phyloP scores from a whole-genome alignment of 2,797 vertebrate species.

The Fratercula arctica region DNA sequence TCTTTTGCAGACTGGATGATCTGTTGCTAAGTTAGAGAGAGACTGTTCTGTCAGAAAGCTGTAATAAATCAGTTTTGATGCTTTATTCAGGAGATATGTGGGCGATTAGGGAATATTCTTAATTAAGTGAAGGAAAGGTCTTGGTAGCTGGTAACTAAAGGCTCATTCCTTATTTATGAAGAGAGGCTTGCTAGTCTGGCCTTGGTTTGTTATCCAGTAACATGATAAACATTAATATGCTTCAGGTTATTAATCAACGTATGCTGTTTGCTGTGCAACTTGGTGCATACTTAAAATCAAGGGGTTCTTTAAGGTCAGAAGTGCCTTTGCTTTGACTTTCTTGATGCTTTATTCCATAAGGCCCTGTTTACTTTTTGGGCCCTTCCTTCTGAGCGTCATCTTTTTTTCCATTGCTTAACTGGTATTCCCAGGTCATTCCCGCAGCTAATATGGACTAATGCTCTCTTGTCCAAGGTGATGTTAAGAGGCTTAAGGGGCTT shows the following conservation, averaged over 20 bases:
- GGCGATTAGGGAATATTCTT: background rate
- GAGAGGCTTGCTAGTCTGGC: background rate
- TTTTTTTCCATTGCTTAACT: background rate
- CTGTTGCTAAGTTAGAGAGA: background rate
- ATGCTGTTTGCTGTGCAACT: background rate
- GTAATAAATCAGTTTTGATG: background rate
- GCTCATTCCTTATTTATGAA: background rate
- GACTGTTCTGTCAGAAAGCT: background rate
- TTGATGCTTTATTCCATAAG: background rate
- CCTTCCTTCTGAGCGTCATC: background rate
- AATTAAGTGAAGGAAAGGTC: background rate
- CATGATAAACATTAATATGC: background rate
- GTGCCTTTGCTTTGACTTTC: background rate
- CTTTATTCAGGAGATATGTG: background rate
- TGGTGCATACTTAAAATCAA: background rate
- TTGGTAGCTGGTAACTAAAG: background rate
- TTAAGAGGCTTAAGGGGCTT: conserved; percentile 8
- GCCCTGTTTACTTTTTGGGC: background rate
- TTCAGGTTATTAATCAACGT: background rate
- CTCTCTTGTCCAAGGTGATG: background rate
- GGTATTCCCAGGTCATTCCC: background rate
- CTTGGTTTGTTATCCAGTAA: background rate
- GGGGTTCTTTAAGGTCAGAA: background rate
- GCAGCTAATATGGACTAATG: background rate
- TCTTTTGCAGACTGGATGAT: background rate